Evolutionary conservation across 2,888 invertebrate genomes (phyloP).

Genomic region (Minunthozetes semirufus): DNA sequence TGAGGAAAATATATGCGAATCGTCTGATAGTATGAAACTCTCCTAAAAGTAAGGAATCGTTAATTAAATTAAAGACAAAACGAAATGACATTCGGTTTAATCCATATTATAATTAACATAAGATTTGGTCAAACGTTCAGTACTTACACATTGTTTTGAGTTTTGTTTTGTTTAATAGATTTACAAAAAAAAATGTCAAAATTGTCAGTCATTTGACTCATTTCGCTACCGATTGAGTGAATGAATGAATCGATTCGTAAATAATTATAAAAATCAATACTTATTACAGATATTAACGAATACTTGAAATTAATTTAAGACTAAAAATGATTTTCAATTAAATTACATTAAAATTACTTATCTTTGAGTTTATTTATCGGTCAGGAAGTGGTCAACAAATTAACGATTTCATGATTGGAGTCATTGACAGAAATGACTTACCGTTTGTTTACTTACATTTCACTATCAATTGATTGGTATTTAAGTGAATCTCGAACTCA

Average conservation of each 20-base stretch:
- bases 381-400: slow-evolving; percentile 7
- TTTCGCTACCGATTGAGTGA: no score
- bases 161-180: not conserved
- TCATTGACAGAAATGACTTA: not conserved
- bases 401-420: not conserved
- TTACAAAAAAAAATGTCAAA: not conserved
- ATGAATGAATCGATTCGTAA: not conserved
- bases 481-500: slow-evolving; percentile 10
- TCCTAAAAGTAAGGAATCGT: slow-evolving; percentile 13
- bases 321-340: not conserved
- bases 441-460: slow-evolving; percentile 15
- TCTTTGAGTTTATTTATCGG: not conserved
- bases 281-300: not conserved
- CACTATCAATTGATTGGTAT: not conserved
- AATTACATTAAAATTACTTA: slow-evolving; percentile 15
- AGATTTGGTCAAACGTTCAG: not conserved
- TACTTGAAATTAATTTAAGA: not conserved
- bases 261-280: not conserved
- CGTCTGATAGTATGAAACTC: not conserved
- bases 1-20: not conserved
- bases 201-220: not conserved
- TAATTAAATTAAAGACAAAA: not conserved
- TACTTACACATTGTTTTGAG: slow-evolving; percentile 18
- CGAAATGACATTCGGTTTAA: slow-evolving; percentile 6
- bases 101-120: slow-evolving; percentile 2